phyloP scores from a whole-genome alignment of 2,888 invertebrate species.

The Eumacrocentrus americanus region DNA sequence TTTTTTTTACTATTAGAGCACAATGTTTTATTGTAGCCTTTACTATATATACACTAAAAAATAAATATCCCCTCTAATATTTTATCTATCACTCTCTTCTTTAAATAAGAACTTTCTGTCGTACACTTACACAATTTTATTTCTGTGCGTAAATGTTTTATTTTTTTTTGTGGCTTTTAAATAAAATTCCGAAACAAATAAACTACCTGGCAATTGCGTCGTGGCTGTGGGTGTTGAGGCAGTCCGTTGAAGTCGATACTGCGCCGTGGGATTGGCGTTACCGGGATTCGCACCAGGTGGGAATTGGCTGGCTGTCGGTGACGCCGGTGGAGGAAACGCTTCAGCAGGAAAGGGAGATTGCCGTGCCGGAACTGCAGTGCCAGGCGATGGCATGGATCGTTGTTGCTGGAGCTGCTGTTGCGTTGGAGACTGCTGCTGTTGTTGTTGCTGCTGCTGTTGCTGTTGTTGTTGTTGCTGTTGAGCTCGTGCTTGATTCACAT shows the following conservation, averaged over 20 bases:
- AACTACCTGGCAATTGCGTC: constrained; percentile 68
- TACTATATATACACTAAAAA: not conserved
- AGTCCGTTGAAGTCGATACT: constrained; percentile 68
- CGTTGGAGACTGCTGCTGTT: constrained; percentile 64
- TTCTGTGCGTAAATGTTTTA: not conserved
- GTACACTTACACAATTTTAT: not conserved
- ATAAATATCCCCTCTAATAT: too few species aligned
- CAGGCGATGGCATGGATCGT: constrained; percentile 79
- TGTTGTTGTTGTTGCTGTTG: constrained; percentile 64
- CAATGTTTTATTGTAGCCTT: not conserved
- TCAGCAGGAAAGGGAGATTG: constrained; percentile 66
- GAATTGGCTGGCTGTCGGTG: constrained; percentile 63
- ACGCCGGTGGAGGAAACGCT: constrained; percentile 65
- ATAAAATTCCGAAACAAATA: not conserved
- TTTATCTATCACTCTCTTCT: not conserved
- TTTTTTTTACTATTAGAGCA: not conserved
- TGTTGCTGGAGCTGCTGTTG: constrained; percentile 73
- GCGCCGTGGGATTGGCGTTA: constrained; percentile 57
- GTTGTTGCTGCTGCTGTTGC: constrained; percentile 62
- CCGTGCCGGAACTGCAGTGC: constrained; percentile 63
- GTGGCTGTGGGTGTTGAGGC: constrained; percentile 67
- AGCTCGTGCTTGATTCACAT: constrained; percentile 61
- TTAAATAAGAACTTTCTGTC: not conserved
- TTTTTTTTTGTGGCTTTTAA: too few species aligned
- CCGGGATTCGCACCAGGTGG: constrained; percentile 56